Percentiles rank a stretch among this genome's conserved stretches.
phyloP scores from a whole-genome alignment of 1,140 invertebrate species.

The Apis cerana region DNA sequence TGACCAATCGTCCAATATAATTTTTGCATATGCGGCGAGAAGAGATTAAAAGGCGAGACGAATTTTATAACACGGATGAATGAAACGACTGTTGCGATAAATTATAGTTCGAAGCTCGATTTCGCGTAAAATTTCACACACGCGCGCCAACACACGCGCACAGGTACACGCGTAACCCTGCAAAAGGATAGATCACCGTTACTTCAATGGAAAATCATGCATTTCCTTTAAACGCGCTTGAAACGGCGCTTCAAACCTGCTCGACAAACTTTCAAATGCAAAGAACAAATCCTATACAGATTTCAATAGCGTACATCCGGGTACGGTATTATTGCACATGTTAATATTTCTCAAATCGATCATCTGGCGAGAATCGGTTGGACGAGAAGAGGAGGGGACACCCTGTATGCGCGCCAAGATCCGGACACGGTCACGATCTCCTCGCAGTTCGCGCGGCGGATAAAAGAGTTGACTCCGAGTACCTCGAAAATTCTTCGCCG shows the following conservation, averaged over 20 bases:
- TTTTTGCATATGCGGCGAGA: neutral
- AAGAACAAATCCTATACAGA: neutral
- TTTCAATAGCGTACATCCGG: neutral
- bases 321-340: neutral
- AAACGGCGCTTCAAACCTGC: neutral
- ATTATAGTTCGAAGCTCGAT: slow-evolving; percentile 10
- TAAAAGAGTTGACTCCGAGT: slow-evolving; percentile 29
- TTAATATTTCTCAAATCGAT: no score
- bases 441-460: neutral
- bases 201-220: no score
- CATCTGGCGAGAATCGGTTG: no score
- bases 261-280: neutral
- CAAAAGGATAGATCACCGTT: no score
- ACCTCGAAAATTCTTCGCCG: slow-evolving; percentile 71
- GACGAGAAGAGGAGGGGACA: neutral
- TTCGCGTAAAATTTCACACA: neutral
- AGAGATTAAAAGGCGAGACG: no score
- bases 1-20: neutral
- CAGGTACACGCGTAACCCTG: no score
- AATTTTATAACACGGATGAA: neutral
- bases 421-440: slow-evolving; percentile 29
- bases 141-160: rapidly evolving
- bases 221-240: neutral
- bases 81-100: neutral
- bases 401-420: neutral